These are phyloP conservation scores for Eurytemora carolleeae DNA, from an alignment of 1,140 invertebrate genomes.

Conservation along the genomic window DNA sequence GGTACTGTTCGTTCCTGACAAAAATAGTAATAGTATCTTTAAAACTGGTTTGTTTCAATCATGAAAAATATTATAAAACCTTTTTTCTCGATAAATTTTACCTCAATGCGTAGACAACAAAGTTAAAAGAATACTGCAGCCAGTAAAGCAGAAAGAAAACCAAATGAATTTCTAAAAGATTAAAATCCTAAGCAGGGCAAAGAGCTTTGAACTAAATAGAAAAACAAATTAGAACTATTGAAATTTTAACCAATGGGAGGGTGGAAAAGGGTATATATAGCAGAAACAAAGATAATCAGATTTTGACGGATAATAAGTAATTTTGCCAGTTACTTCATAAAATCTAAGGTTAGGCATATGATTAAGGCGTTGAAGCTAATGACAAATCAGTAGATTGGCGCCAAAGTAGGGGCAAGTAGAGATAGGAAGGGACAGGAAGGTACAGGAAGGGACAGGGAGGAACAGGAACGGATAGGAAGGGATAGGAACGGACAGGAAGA, in stretches of 20 bases:
- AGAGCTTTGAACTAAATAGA: no score
- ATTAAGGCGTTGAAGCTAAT: no score
- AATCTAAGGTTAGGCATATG: neutral
- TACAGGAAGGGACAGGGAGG: no score
- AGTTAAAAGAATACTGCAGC: neutral
- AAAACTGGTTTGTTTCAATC: neutral
- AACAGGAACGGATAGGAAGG: no score
- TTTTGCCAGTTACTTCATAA: neutral
- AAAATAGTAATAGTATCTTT: neutral
- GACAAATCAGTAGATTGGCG: no score
- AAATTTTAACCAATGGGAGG: neutral
- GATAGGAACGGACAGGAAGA: no score
- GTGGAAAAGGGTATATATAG: neutral
- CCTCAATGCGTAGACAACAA: neutral
- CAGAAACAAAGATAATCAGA: neutral
- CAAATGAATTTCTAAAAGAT: neutral
- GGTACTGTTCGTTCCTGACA: neutral
- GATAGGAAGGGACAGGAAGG: no score
- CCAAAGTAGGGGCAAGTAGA: no score
- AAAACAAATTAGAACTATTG: neutral
- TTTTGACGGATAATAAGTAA: neutral
- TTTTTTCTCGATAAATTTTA: neutral
- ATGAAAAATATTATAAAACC: neutral
- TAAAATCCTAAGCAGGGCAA: no score
- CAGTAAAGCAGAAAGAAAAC: neutral